A percentile compares a stretch with the other conserved stretches of the same genome.
Conservation (phyloP, 1,140 invertebrate genomes). For the Prorops nasuta region DNA sequence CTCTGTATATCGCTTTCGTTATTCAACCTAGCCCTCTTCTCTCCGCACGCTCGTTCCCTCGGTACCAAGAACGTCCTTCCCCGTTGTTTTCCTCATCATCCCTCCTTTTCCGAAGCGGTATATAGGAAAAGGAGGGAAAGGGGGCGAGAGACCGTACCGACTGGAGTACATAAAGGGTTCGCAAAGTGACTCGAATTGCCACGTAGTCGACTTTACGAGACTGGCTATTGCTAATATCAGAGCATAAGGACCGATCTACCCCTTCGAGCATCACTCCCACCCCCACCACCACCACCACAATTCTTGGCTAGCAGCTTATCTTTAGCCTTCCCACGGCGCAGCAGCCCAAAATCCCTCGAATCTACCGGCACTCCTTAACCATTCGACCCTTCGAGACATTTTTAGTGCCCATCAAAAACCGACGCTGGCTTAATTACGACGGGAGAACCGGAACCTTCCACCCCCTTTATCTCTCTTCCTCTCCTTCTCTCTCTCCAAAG, state of each 20-base stretch:
- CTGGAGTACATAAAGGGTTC: slow-evolving; percentile 52
- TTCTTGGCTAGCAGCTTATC: too few relatives aligned
- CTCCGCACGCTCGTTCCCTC: too few relatives aligned
- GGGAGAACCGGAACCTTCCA: background rate
- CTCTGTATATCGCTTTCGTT: too few relatives aligned
- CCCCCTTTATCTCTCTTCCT: background rate
- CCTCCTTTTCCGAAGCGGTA: too few relatives aligned
- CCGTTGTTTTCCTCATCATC: too few relatives aligned
- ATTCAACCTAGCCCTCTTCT: too few relatives aligned
- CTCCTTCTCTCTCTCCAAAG: slow-evolving; percentile 11
- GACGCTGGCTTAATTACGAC: slow-evolving; percentile 50
- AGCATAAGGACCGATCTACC: slow-evolving; percentile 26
- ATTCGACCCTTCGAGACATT: slow-evolving; percentile 52
- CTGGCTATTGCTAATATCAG: slow-evolving; percentile 54
- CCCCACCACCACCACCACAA: too few relatives aligned
- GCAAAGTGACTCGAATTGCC: slow-evolving; percentile 56
- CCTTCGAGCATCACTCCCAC: slow-evolving; percentile 6
- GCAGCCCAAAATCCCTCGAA: slow-evolving; percentile 4
- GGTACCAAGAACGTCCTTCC: too few relatives aligned
- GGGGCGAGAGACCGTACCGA: background rate
- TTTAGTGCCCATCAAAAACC: slow-evolving; percentile 57
- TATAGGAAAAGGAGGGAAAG: slow-evolving; percentile 5
- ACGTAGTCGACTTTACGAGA: slow-evolving; percentile 51
- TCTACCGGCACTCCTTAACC: slow-evolving; percentile 46
- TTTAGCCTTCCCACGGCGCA: too few relatives aligned